Percentiles rank a stretch among this genome's conserved stretches.
These are phyloP conservation scores for Artibeus lituratus DNA, from an alignment of 2,797 vertebrate species.

Conservation along the genomic window DNA sequence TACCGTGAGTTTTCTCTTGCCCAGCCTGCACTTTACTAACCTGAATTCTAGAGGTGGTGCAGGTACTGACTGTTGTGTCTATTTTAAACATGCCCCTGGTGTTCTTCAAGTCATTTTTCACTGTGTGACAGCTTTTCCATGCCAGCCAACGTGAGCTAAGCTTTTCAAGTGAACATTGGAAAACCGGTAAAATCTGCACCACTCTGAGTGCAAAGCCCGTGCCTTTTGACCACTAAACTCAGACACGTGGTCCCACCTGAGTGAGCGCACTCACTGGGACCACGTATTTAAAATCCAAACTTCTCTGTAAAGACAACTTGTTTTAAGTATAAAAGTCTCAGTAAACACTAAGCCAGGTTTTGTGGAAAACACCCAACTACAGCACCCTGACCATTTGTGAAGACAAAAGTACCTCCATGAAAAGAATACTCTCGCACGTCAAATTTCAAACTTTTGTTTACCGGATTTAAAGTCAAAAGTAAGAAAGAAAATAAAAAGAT, in stretches of 20 bases:
- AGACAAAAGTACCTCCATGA: background rate
- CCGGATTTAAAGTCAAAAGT: constrained; percentile 13
- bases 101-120: constrained; percentile 32
- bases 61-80: background rate
- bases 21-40: constrained; percentile 30
- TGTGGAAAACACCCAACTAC: background rate
- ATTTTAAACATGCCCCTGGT: constrained; percentile 13
- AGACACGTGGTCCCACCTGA: background rate
- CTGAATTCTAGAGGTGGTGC: background rate
- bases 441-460: background rate
- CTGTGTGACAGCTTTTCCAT: background rate
- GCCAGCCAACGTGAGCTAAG: constrained; percentile 25
- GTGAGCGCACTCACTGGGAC: background rate
- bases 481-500: background rate
- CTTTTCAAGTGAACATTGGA: constrained; percentile 41
- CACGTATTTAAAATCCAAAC: background rate
- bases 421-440: background rate
- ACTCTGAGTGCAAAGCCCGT: background rate
- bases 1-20: constrained; percentile 6
- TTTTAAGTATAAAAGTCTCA: background rate
- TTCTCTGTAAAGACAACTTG: constrained; percentile 17
- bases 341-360: background rate
- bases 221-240: background rate
- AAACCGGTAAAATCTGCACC: constrained; percentile 34
- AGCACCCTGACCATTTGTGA: background rate